Evolutionary conservation across 2,888 invertebrate genomes (phyloP), one percentile per base, ranked within the genome.

Genomic region (Thecocarcelia acutangulata): DNA sequence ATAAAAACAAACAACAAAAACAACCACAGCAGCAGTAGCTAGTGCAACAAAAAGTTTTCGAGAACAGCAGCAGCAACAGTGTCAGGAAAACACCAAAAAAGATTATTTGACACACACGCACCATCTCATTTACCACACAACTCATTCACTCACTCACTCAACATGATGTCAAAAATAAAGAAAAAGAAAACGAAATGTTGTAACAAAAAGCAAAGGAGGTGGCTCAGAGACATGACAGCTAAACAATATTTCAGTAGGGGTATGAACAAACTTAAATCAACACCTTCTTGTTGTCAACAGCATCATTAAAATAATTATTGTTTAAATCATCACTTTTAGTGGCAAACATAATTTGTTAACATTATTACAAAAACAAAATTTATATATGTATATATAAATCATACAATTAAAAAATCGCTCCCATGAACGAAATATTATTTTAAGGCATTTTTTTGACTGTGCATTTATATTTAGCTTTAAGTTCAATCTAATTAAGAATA

Each of bases 91-190:
- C 69, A 44, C 72, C 56, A 85, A 86, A 85, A 74, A 63, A 64
- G n/a, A 61, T 58, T 63, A 70, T 83, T 69, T 82, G 74, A 82
- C 78, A 82, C 42, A 74, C 69, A 82, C 56, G 69, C 74, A 44
- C 50, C 85, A 87, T 85, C 87, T 59, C 70, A 72, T 46, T 46
- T 37, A 58, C 66, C 66, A 75, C 61, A 75, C 74, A 66, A 46
- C 64, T 58, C 68, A 50, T 42, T 63, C 44, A 66, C 59, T 61
- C 33, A 50, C 58, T 58, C 9, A 24, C n/a, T n/a, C n/a, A 56
- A 66, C 58, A 77, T 48, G 33, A 59, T 80, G 76, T 72, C 70
- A 76, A 59, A 72, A 9, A 33, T 1, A 8, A 33, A 33, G 9
- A 1, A 33, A 33, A 33, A 48, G 46, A 24, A 42, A 21, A 72